Conservation (phyloP, 2,797 vertebrate genomes). For the Octomys mimax region DNA sequence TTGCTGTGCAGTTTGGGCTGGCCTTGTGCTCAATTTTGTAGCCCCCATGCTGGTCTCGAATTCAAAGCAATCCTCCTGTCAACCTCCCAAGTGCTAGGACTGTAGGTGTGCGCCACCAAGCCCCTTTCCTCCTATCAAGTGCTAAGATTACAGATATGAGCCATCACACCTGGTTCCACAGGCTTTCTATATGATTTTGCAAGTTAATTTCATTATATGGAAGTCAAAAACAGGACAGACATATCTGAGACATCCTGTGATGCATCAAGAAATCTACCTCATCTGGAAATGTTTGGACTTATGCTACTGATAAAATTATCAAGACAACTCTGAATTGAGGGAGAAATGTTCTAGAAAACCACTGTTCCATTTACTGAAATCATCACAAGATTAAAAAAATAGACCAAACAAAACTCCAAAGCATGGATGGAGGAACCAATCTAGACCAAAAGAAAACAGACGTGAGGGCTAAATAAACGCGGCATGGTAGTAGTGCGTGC, state of each 20-base stretch:
- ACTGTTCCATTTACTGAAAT: background rate
- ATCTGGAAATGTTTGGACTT: slow-evolving; percentile 29
- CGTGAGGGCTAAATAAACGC: background rate
- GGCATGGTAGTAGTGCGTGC: background rate
- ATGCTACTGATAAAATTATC: slow-evolving; percentile 10
- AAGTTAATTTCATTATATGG: slow-evolving; percentile 29
- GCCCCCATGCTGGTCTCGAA: too few relatives aligned
- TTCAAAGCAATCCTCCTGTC: background rate
- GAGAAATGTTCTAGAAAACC: slow-evolving; percentile 31
- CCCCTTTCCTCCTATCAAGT: too few relatives aligned
- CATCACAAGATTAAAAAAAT: background rate
- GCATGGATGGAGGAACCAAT: background rate
- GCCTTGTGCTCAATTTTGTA: too few relatives aligned
- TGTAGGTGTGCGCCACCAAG: too few relatives aligned
- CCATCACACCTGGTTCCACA: background rate
- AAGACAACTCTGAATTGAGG: slow-evolving; percentile 9
- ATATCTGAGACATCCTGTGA: background rate
- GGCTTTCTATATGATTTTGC: slow-evolving; percentile 6
- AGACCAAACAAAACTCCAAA: background rate
- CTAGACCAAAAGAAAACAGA: slow-evolving; percentile 5
- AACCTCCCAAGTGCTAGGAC: too few relatives aligned
- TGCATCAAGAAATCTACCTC: background rate
- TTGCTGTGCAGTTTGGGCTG: background rate
- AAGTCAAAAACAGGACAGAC: slow-evolving; percentile 22
- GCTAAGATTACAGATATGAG: too few relatives aligned